phyloP scores from a whole-genome alignment of 2,797 vertebrate genomes.

The Todus mexicanus region DNA sequence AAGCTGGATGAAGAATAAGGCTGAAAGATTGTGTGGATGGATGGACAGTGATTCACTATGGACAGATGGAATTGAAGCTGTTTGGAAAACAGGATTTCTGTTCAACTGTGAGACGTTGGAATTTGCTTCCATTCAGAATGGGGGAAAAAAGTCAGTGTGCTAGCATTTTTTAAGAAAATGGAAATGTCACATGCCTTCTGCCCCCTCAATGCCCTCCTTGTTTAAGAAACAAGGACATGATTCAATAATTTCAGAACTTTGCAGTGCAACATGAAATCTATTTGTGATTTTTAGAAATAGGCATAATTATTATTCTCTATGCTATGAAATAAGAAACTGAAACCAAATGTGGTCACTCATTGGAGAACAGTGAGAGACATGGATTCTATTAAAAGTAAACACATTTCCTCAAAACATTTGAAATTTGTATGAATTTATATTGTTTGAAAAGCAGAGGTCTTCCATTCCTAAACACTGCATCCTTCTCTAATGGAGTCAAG shows the following conservation, averaged over 20 bases:
- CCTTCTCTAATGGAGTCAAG: not conserved
- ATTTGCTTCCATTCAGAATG: slow-evolving; percentile 6
- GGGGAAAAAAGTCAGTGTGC: not conserved
- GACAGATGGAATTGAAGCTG: slow-evolving; percentile 59
- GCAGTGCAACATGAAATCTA: not conserved
- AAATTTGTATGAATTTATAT: not conserved
- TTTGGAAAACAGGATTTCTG: slow-evolving; percentile 50
- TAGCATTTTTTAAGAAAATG: not conserved
- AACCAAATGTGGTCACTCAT: not conserved
- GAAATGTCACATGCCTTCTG: not conserved
- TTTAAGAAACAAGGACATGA: not conserved
- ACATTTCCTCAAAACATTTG: not conserved
- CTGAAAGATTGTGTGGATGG: slow-evolving; percentile 45
- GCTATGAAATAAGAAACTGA: not conserved
- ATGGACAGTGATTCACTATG: slow-evolving; percentile 51
- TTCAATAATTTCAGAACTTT: not conserved
- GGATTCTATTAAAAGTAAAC: not conserved
- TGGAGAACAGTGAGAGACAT: not conserved
- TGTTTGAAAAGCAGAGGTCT: not conserved
- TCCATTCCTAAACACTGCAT: not conserved
- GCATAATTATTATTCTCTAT: not conserved
- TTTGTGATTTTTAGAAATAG: not conserved
- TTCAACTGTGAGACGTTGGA: not conserved
- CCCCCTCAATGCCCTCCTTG: not conserved
- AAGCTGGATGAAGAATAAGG: slow-evolving; percentile 51